A percentile compares a stretch with the other conserved stretches of the same genome.
phyloP scores from a whole-genome alignment of 2,797 vertebrate genomes.

The Falco naumanni region DNA sequence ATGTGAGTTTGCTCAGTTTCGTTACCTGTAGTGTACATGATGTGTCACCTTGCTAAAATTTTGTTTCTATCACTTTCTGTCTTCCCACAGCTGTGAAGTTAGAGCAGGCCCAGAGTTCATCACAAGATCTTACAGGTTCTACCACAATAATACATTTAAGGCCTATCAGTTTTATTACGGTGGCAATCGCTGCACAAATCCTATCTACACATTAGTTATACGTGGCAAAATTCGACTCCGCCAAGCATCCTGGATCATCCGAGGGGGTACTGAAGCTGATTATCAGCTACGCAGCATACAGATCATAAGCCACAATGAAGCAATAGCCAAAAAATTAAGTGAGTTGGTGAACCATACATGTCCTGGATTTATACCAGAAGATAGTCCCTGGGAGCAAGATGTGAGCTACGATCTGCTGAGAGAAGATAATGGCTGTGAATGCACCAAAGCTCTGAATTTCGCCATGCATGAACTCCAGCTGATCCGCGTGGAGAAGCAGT shows the following conservation, averaged over 20 bases:
- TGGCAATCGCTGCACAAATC: conserved; percentile 93
- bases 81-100: conserved; percentile 89
- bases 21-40: not conserved
- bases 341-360: conserved; percentile 86
- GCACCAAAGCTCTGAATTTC: conserved; percentile 89
- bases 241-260: conserved; percentile 96
- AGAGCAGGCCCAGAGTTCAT: conserved; percentile 95
- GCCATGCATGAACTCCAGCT: conserved; percentile 97
- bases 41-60: not conserved
- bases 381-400: conserved; percentile 81
- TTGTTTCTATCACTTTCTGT: not conserved
- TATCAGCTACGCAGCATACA: conserved; percentile 89
- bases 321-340: conserved; percentile 82
- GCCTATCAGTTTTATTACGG: conserved; percentile 95
- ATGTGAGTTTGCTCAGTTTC: not conserved
- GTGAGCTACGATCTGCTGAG: conserved; percentile 86
- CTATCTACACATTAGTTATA: conserved; percentile 89
- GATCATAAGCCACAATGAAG: conserved; percentile 86
- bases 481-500: conserved; percentile 93
- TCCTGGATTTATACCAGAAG: conserved; percentile 76
- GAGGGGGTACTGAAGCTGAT: conserved; percentile 93
- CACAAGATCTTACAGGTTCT: conserved; percentile 93
- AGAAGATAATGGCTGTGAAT: conserved; percentile 87
- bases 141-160: conserved; percentile 92
- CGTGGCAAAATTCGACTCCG: conserved; percentile 89